phyloP scores from a whole-genome alignment of 2,888 invertebrate species.

The Parnassius apollo region DNA sequence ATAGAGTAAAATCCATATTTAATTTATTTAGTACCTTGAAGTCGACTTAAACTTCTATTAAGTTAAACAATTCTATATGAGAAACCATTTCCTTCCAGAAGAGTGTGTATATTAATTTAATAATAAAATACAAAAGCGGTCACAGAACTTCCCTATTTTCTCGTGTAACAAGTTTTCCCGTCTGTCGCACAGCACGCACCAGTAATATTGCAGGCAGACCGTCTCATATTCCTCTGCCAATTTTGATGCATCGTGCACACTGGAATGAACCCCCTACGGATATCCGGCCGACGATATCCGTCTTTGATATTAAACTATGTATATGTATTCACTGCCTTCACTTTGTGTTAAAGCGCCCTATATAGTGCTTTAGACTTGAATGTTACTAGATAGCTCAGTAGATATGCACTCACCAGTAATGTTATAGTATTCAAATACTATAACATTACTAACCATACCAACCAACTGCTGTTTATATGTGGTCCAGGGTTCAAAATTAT shows the following conservation, averaged over 20 bases:
- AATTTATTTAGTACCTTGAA: too few relatives aligned
- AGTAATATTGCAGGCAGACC: conserved; percentile 24
- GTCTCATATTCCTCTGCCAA: conserved; percentile 39
- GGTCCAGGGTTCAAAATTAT: too few relatives aligned
- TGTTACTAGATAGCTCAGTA: too few relatives aligned
- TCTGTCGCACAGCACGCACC: conserved; percentile 23
- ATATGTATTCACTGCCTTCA: conserved; percentile 5
- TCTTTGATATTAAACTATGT: conserved; percentile 25
- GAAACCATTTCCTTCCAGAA: neutral
- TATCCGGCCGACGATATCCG: conserved; percentile 36
- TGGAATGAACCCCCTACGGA: conserved; percentile 45
- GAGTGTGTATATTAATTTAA: neutral
- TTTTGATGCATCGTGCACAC: conserved; percentile 43
- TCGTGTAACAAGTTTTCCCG: conserved; percentile 13
- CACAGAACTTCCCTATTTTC: neutral
- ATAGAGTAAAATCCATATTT: too few relatives aligned
- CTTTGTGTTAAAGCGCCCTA: conserved; percentile 6
- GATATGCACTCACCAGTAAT: too few relatives aligned
- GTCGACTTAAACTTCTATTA: too few relatives aligned
- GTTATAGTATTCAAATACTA: too few relatives aligned
- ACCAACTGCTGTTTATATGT: too few relatives aligned
- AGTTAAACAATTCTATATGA: too few relatives aligned
- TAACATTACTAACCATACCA: too few relatives aligned
- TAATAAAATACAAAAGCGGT: conserved; percentile 1
- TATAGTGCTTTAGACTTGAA: neutral